phyloP scores from a whole-genome alignment of 2,797 vertebrate species.

The Psittacula echo region DNA sequence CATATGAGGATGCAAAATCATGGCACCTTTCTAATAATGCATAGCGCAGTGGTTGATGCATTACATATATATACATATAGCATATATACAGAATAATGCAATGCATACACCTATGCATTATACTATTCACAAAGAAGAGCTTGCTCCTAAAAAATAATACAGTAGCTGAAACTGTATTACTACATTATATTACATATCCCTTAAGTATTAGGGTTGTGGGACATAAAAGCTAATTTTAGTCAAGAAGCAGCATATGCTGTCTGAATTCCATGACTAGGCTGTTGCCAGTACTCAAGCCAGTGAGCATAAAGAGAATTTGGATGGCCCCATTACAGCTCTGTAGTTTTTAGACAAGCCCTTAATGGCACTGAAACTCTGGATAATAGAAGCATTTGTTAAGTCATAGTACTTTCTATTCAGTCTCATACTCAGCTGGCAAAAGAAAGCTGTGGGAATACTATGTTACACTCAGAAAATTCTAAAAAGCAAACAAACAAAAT shows the following conservation, averaged over 20 bases:
- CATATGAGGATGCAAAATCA: background rate
- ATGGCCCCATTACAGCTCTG: slow-evolving; percentile 13
- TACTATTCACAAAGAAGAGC: background rate
- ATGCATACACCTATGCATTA: background rate
- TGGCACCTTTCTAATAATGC: background rate
- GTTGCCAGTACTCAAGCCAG: background rate
- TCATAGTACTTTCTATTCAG: slow-evolving; percentile 23
- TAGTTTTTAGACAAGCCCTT: slow-evolving; percentile 31
- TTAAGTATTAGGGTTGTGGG: slow-evolving; percentile 11
- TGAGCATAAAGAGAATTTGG: slow-evolving; percentile 31
- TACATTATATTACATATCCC: background rate
- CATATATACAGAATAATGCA: background rate
- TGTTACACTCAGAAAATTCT: slow-evolving; percentile 31
- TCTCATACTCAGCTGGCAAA: background rate
- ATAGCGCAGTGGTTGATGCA: background rate
- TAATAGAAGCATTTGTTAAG: slow-evolving; percentile 55
- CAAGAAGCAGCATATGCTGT: background rate
- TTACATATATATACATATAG: background rate
- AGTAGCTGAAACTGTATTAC: background rate
- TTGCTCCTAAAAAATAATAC: background rate
- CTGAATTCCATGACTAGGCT: background rate
- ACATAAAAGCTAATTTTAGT: slow-evolving; percentile 23
- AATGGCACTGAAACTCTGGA: slow-evolving; percentile 35
- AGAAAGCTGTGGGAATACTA: slow-evolving; percentile 56
- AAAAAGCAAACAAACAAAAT: slow-evolving; percentile 56